Evolutionary conservation across 30 jellyfish, hydroid and myxozoan species (phyloP), one percentile per base, ranked within the genome.

Genomic region (Turritopsis rubra): DNA sequence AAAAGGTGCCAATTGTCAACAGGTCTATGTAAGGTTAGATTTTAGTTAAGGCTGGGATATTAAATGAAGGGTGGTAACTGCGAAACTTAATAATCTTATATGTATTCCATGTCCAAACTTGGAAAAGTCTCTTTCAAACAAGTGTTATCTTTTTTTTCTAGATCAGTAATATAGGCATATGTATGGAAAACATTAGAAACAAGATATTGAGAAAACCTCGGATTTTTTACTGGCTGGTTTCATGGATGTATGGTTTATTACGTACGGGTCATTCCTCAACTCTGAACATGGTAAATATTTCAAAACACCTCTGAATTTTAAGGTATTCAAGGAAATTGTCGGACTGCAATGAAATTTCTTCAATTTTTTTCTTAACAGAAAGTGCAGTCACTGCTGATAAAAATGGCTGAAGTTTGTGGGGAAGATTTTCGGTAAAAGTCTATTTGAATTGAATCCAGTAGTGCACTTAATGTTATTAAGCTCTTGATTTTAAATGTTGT

Each of bases 101-200:
- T 41, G 60, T 41, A 13, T 41, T 41, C 60, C 60, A 41, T 41
- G 60, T 41, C 13, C 60, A 41, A 41, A 41, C 13, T 5, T 41
- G 60, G 13, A 41, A 41, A 41, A 3, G 13, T 5, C 5, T 41
- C 52, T 13, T n/a, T 22, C 31, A 66, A 7, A 21, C 5, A 29
- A 27, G 8, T 82, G 21, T n/a, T 26, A 18, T 71, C 29, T 29
- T 29, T 75, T 53, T 66, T 72, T 29, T 66, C 1, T 73, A 88
- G 96, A 71, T 88, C 70, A 89, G 96, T 0, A 82, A 85, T 52
- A 79, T 88, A n/a, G 29, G 52, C 18, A 71, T 88, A 65, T 89
- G 91, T 1, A 70, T 88, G 71, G 91, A 88, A 66, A 76, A 83
- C 31, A 77, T 88, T 53, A 76, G 80, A 16, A 83, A 84, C 0